These are phyloP conservation scores for Hozukius guyotensis DNA, from an alignment of 2,797 vertebrate species.

Conservation along the genomic window DNA sequence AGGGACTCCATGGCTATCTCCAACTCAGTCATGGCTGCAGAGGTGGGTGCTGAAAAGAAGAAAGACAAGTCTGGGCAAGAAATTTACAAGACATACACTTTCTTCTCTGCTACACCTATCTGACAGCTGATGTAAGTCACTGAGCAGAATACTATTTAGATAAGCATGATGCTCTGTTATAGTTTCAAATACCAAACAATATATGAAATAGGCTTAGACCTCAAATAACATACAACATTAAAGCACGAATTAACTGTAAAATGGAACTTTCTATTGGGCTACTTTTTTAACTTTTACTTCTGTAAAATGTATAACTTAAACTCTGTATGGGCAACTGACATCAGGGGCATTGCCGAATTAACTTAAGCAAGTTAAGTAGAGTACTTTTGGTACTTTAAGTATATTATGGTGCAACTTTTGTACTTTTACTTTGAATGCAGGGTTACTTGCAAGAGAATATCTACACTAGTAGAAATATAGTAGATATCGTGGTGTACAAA, in stretches of 20 bases:
- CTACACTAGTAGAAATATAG: neutral
- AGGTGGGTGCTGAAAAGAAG: constrained; percentile 12
- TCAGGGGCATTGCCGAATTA: neutral
- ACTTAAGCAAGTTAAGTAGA: neutral
- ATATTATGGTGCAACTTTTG: neutral
- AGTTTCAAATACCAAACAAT: neutral
- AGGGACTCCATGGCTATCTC: constrained; percentile 79
- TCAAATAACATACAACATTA: neutral
- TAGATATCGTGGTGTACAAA: too few species aligned
- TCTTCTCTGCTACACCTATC: neutral
- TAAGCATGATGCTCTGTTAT: neutral
- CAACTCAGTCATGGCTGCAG: constrained; percentile 80
- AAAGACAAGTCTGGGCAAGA: neutral
- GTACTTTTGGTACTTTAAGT: neutral
- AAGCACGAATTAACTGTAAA: neutral
- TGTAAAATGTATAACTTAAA: neutral
- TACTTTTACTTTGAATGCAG: neutral
- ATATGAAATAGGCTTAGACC: neutral
- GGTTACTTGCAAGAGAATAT: neutral
- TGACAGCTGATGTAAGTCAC: neutral
- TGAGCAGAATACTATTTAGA: neutral
- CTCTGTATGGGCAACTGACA: too few species aligned
- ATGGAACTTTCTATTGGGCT: neutral
- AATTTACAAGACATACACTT: neutral
- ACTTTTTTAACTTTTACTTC: neutral